Conservation (phyloP, 2,888 invertebrate species). For the Peribatodes rhomboidaria region DNA sequence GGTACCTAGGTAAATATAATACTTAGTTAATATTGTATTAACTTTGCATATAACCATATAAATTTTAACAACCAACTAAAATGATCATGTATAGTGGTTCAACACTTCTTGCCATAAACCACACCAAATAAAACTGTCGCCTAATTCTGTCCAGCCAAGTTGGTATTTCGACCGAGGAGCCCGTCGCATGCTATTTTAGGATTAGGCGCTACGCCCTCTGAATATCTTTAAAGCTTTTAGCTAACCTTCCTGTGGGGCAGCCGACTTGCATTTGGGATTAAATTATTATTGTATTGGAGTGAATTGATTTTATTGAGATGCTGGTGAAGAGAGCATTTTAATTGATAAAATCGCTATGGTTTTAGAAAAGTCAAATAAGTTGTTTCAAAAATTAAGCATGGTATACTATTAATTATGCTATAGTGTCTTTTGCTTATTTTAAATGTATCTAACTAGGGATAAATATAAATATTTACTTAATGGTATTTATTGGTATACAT, state of each 20-base stretch:
- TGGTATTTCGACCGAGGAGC: slow-evolving; percentile 32
- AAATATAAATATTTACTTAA: neutral
- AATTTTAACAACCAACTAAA: neutral
- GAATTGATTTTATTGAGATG: neutral
- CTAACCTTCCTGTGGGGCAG: slow-evolving; percentile 45
- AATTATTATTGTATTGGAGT: neutral
- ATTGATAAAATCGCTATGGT: neutral
- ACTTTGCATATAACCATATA: too few relatives aligned
- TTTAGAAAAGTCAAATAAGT: neutral
- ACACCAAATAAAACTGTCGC: slow-evolving; percentile 25
- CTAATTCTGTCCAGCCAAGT: slow-evolving; percentile 33
- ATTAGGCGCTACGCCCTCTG: slow-evolving; percentile 37
- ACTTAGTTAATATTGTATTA: too few relatives aligned
- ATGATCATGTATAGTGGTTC: neutral
- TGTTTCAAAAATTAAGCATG: too few relatives aligned
- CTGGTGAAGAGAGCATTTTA: neutral
- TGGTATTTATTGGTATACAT: neutral
- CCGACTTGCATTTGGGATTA: slow-evolving; percentile 18
- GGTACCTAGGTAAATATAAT: too few relatives aligned
- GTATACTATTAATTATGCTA: too few relatives aligned
- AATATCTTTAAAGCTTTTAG: slow-evolving; percentile 35
- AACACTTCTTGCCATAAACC: slow-evolving; percentile 10
- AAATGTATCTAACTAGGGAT: too few relatives aligned
- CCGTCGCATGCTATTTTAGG: slow-evolving; percentile 42
- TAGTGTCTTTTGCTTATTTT: too few relatives aligned